Conservation (phyloP, 2,888 invertebrate species). For the Drosophila peninsularis region DNA sequence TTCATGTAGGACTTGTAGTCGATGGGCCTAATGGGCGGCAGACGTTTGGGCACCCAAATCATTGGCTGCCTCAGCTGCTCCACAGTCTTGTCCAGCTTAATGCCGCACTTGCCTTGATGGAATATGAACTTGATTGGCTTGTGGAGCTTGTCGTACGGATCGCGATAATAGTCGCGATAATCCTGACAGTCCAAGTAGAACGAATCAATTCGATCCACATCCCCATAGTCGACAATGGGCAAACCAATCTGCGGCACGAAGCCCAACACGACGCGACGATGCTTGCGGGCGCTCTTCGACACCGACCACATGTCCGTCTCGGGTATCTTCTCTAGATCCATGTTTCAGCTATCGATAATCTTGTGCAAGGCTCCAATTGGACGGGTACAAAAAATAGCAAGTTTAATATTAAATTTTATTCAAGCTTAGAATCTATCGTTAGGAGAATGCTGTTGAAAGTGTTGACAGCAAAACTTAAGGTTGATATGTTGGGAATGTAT, state of each 20-base stretch:
- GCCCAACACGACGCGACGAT: conserved; percentile 65
- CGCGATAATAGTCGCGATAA: conserved; percentile 81
- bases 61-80: conserved; percentile 32
- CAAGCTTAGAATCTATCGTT: too few relatives aligned
- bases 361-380: neutral
- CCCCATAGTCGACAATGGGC: conserved; percentile 73
- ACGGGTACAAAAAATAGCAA: neutral
- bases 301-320: conserved; percentile 39
- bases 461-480: neutral
- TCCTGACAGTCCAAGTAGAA: conserved; percentile 80
- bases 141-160: conserved; percentile 72
- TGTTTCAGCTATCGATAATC: neutral
- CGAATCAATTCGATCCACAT: conserved; percentile 70
- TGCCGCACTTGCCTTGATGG: conserved; percentile 52
- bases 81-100: conserved; percentile 26
- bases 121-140: conserved; percentile 55
- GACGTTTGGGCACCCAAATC: conserved; percentile 14
- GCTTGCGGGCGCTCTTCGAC: conserved; percentile 34
- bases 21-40: conserved; percentile 20
- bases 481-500: neutral
- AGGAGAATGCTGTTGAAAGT: neutral
- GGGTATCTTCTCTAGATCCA: conserved; percentile 33
- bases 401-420: neutral
- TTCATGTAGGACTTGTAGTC: conserved; percentile 43
- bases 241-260: conserved; percentile 79